Conservation (phyloP, 2,888 invertebrate genomes). For the Andrena chrysosceles region DNA sequence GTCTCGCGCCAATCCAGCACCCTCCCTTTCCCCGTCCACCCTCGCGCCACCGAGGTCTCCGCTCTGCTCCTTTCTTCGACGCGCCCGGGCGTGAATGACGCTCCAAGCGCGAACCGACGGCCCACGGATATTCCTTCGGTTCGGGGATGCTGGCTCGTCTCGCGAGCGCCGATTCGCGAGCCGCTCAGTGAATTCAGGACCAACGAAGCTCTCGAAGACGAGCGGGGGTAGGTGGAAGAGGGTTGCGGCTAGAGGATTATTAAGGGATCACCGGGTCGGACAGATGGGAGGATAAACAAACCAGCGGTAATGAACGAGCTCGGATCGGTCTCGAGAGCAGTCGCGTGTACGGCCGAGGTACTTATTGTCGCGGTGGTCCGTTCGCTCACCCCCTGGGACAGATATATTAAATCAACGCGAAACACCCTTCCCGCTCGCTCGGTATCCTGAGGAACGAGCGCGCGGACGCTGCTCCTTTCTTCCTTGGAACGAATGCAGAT, state of each 20-base stretch:
- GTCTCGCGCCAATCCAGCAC: slow-evolving; percentile 66
- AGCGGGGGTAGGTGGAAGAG: slow-evolving; percentile 28
- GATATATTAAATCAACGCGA: slow-evolving; percentile 66
- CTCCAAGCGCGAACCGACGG: slow-evolving; percentile 30
- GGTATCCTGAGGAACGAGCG: not conserved
- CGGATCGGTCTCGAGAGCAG: slow-evolving; percentile 57
- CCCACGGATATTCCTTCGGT: slow-evolving; percentile 16
- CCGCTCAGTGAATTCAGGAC: slow-evolving; percentile 50
- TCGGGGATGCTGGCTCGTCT: slow-evolving; percentile 27
- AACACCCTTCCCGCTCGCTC: not conserved
- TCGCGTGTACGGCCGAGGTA: slow-evolving; percentile 57
- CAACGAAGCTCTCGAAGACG: slow-evolving; percentile 33
- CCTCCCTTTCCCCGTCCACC: slow-evolving; percentile 20
- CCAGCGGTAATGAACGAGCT: slow-evolving; percentile 75
- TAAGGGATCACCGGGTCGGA: slow-evolving; percentile 75
- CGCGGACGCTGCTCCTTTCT: slow-evolving; percentile 31
- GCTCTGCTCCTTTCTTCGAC: slow-evolving; percentile 47
- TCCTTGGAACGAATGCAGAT: slow-evolving; percentile 31
- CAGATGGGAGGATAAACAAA: slow-evolving; percentile 79
- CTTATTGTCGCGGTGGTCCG: slow-evolving; percentile 67
- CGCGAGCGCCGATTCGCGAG: slow-evolving; percentile 63
- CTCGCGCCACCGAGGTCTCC: slow-evolving; percentile 2
- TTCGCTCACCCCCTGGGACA: slow-evolving; percentile 55
- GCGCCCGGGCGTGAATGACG: slow-evolving; percentile 51
- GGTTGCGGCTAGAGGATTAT: slow-evolving; percentile 70